Conservation (phyloP, 2,113 vertebrate species). For the Xenopus laevis region DNA sequence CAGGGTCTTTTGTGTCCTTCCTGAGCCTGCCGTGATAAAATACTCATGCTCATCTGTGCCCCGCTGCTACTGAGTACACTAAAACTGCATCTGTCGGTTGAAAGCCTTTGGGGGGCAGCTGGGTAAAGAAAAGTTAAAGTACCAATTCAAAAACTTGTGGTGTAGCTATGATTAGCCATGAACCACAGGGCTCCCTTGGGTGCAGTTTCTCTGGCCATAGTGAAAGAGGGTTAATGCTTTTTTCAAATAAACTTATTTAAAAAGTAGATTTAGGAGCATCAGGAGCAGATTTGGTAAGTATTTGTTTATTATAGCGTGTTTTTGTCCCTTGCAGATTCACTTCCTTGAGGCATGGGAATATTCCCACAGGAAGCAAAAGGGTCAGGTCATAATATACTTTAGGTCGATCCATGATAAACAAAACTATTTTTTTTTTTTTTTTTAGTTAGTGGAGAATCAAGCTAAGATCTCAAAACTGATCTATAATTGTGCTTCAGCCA, state of each 20-base stretch:
- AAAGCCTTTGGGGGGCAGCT: no score
- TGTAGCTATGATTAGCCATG: no score
- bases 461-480: not conserved
- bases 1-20: no score
- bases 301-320: constrained; percentile 9
- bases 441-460: not conserved
- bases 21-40: no score
- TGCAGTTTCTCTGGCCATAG: not conserved
- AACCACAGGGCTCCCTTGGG: no score
- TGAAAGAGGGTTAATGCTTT: not conserved
- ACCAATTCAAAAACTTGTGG: no score
- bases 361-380: constrained; percentile 33
- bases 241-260: not conserved
- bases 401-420: constrained; percentile 35
- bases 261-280: not conserved
- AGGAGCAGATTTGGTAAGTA: not conserved
- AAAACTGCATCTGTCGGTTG: no score
- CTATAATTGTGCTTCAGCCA: not conserved
- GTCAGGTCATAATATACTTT: constrained; percentile 23
- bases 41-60: no score
- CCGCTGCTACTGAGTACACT: no score
- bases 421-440: not conserved
- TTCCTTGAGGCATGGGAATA: constrained; percentile 34
- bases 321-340: constrained; percentile 3
- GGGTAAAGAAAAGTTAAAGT: no score